Conservation (phyloP, 2,797 vertebrate species). For the Coracias cyanogaster region DNA sequence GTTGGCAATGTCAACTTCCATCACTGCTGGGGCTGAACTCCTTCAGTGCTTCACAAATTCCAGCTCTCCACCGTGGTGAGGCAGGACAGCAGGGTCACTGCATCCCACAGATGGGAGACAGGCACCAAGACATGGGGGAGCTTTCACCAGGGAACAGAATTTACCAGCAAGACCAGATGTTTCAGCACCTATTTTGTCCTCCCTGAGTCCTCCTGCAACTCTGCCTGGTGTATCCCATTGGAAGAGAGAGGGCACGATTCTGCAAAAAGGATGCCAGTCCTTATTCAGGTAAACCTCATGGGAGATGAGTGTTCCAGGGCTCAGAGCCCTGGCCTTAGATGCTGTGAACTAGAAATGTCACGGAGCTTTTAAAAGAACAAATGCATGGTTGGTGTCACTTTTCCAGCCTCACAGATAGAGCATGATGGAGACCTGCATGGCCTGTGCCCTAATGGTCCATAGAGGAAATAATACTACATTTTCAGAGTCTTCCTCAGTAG, state of each 20-base stretch:
- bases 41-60: too few relatives aligned
- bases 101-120: background rate
- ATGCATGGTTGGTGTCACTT: background rate
- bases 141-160: background rate
- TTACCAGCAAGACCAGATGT: background rate
- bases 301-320: background rate
- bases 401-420: background rate
- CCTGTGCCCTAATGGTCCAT: background rate
- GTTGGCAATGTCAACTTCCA: background rate
- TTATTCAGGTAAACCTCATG: background rate
- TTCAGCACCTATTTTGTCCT: background rate
- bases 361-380: background rate
- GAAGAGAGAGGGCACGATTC: background rate
- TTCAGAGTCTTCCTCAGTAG: background rate
- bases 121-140: background rate
- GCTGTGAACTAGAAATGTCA: background rate
- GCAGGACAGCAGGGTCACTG: background rate
- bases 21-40: background rate
- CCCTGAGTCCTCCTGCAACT: background rate
- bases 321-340: background rate
- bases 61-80: accelerated
- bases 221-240: background rate
- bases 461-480: background rate
- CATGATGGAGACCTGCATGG: background rate
- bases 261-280: background rate